A percentile compares a stretch with the other conserved stretches of the same genome.
Evolutionary conservation across 2,113 vertebrate genomes (phyloP).

Genomic region (Microtus oregoni): DNA sequence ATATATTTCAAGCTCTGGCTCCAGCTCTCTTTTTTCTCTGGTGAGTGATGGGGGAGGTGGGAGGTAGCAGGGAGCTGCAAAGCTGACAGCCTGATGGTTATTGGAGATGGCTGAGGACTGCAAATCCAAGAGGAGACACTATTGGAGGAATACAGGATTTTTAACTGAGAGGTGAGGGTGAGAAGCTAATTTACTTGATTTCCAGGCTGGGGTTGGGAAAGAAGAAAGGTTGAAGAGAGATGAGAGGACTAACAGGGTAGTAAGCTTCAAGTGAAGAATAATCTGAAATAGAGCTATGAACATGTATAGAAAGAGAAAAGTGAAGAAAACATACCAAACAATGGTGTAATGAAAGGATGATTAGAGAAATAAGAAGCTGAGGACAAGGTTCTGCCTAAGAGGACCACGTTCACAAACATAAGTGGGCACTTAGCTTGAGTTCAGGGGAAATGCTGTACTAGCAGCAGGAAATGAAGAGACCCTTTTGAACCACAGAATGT

Average conservation of each 20-base stretch:
- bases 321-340: slow-evolving; percentile 52
- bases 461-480: background rate
- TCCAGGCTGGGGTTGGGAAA: slow-evolving; percentile 53
- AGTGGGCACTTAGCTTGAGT: slow-evolving; percentile 2
- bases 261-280: slow-evolving; percentile 61
- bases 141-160: slow-evolving; percentile 70
- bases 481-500: background rate
- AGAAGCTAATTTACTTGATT: slow-evolving; percentile 75
- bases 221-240: slow-evolving; percentile 66
- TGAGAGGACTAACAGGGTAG: slow-evolving; percentile 55
- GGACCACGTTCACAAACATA: background rate
- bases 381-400: background rate
- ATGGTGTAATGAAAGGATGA: slow-evolving; percentile 11
- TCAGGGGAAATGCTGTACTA: slow-evolving; percentile 26
- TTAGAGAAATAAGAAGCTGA: slow-evolving; percentile 50
- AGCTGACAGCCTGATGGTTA: slow-evolving; percentile 87
- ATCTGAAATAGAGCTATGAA: slow-evolving; percentile 73
- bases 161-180: slow-evolving; percentile 63
- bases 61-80: slow-evolving; percentile 82
- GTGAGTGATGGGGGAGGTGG: slow-evolving; percentile 88
- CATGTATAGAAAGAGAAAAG: slow-evolving; percentile 58
- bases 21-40: slow-evolving; percentile 87
- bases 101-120: slow-evolving; percentile 87
- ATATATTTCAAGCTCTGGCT: slow-evolving; percentile 90
- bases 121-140: slow-evolving; percentile 85